A percentile compares a stretch with the other conserved stretches of the same genome.
Evolutionary conservation across 2,797 vertebrate genomes (phyloP).

Genomic region (Mus spretus): DNA sequence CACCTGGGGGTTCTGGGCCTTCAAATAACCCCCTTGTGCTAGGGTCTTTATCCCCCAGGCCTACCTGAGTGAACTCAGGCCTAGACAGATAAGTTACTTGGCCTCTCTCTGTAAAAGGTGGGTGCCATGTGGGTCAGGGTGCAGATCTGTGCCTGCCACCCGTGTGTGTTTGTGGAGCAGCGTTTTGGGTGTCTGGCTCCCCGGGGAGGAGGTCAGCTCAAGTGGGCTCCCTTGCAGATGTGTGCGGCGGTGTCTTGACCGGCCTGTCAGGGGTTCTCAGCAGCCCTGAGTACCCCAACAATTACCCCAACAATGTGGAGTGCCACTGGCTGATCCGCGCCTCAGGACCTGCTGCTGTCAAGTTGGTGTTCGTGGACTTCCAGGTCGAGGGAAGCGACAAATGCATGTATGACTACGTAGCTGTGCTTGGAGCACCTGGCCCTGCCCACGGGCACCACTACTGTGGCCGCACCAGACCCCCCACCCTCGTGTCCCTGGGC

Average conservation of each 20-base stretch:
- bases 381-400: slow-evolving; percentile 96
- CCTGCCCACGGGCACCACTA: slow-evolving; percentile 92
- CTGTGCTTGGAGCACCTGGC: slow-evolving; percentile 92
- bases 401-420: slow-evolving; percentile 96
- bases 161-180: no score
- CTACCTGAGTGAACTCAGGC: not conserved
- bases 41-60: not conserved
- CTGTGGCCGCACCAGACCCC: slow-evolving; percentile 92
- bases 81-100: not conserved
- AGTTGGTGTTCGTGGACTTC: slow-evolving; percentile 96
- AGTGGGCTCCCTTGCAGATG: slow-evolving; percentile 89
- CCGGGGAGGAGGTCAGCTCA: not conserved
- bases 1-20: not conserved
- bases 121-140: accelerated
- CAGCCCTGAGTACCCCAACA: slow-evolving; percentile 96
- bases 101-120: not conserved
- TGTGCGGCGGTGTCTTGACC: slow-evolving; percentile 95
- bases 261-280: slow-evolving; percentile 96
- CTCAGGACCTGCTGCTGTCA: slow-evolving; percentile 89
- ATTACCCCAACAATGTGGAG: slow-evolving; percentile 96
- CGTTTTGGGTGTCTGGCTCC: not conserved
- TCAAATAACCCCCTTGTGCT: not conserved
- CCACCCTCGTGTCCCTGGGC: slow-evolving; percentile 91
- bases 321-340: slow-evolving; percentile 96
- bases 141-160: not conserved